Base-by-base conservation (phyloP, 2,797 vertebrate species). In the Acipenser ruthenus region DNA sequence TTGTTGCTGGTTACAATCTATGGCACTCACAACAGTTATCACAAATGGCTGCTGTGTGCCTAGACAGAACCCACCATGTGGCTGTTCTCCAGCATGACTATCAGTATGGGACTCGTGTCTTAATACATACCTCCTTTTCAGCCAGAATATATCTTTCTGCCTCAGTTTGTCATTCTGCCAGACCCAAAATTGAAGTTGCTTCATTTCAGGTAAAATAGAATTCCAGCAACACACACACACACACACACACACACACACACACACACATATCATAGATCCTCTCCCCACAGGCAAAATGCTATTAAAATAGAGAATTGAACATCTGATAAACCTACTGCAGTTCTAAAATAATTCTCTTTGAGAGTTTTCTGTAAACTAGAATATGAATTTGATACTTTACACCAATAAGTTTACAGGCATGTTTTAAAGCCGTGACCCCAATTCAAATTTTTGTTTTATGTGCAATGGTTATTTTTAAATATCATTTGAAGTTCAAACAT, bases 41-140 rank as follows among this genome's bases (percentile, higher is more conserved):
- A 10, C 12, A 58, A n/a, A 11, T 58, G 15, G 59, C 61, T 13
- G 48, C 10, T 68, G 67, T 71, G 63, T 66, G 64, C 65, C 63
- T 47, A 37, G 50, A 56, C 10, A 64, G 53, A 48, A 23, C 3
- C 6, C 64, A 58, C 58, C 53, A 23, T n/a, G 9, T 49, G 10
- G 53, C 56, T 18, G 53, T 9, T 58, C 8, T 47, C 52, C 49
- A 51, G 23, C 10, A 18, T 63, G 49, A 37, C 60, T 68, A 70
- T 74, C 70, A 66, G 65, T 72, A 69, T 69, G 67, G 65, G 64
- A 68, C 69, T 74, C 68, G 69, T 68, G 69, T 75, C 70, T 74
- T 66, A 72, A 60, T 75, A 74, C 69, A 77, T 65, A 67, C 59
- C 23, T 37, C 23, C 50, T 69, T 65, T 67, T 62, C 68, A 70